phyloP scores from a whole-genome alignment of 2,113 vertebrate species.

The Pangasianodon hypophthalmus region DNA sequence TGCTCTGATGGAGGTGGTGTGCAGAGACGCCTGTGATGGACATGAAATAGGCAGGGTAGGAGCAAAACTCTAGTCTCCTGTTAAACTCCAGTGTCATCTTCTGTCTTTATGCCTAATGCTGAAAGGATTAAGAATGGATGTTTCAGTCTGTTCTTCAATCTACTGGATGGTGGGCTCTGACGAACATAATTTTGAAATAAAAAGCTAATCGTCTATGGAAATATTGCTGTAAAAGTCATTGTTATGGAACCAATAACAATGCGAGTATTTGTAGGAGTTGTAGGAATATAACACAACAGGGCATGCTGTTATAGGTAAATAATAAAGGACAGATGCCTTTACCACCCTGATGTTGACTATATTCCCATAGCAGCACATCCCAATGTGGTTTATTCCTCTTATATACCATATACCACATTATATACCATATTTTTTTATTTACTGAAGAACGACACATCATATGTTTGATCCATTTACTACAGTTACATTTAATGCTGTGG shows the following conservation, averaged over 20 bases:
- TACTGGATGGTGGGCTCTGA: not conserved
- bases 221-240: too few relatives aligned
- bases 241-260: not conserved
- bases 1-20: slow-evolving; percentile 96
- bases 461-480: not conserved
- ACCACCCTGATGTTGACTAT: not conserved
- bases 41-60: slow-evolving; percentile 93
- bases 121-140: not conserved
- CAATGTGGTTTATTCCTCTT: not conserved
- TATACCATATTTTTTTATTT: not conserved
- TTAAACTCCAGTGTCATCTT: not conserved
- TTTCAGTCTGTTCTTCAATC: not conserved
- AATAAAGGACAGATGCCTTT: not conserved
- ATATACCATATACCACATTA: not conserved
- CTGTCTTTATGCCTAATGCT: not conserved
- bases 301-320: not conserved
- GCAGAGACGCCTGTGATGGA: slow-evolving; percentile 93
- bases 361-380: not conserved
- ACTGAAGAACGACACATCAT: not conserved
- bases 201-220: not conserved
- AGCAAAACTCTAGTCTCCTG: not conserved
- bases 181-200: too few relatives aligned
- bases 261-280: not conserved
- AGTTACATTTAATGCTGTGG: not conserved
- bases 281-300: not conserved